Percentiles rank a stretch among this genome's conserved stretches.
These are phyloP conservation scores for Philopotamus ludificatus DNA, from an alignment of 1,140 invertebrate species.

Conservation along the genomic window DNA sequence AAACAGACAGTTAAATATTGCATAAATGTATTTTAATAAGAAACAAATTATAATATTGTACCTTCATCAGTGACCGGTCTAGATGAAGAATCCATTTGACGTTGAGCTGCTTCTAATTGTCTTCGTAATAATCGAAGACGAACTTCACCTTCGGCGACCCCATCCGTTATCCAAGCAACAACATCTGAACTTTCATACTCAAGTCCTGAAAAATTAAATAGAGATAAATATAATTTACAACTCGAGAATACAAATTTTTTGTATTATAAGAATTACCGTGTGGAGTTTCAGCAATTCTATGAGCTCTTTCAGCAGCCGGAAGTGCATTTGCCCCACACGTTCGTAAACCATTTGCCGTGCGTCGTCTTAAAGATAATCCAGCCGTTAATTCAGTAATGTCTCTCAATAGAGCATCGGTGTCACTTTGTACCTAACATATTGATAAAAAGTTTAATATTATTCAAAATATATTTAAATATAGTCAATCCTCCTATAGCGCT, in stretches of 20 bases:
- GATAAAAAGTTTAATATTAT: neutral
- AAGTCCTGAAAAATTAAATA: conserved; percentile 43
- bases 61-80: conserved; percentile 54
- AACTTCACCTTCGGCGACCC: conserved; percentile 59
- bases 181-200: conserved; percentile 60
- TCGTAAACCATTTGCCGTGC: conserved; percentile 26
- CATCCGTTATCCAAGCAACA: conserved; percentile 63
- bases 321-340: conserved; percentile 21
- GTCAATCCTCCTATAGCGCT: no score
- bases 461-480: neutral
- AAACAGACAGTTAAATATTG: neutral
- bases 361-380: conserved; percentile 17
- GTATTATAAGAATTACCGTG: conserved; percentile 23
- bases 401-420: conserved; percentile 26
- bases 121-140: conserved; percentile 49
- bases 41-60: conserved; percentile 30
- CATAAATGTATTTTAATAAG: neutral
- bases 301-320: conserved; percentile 35
- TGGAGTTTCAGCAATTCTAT: conserved; percentile 32
- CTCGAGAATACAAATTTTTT: neutral
- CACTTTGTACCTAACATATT: conserved; percentile 31
- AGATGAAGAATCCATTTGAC: conserved; percentile 51
- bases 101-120: conserved; percentile 53
- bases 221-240: neutral
- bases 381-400: conserved; percentile 35